Evolutionary conservation across 2,113 vertebrate species (phyloP).

Genomic region (Thalassarche chlororhynchos): DNA sequence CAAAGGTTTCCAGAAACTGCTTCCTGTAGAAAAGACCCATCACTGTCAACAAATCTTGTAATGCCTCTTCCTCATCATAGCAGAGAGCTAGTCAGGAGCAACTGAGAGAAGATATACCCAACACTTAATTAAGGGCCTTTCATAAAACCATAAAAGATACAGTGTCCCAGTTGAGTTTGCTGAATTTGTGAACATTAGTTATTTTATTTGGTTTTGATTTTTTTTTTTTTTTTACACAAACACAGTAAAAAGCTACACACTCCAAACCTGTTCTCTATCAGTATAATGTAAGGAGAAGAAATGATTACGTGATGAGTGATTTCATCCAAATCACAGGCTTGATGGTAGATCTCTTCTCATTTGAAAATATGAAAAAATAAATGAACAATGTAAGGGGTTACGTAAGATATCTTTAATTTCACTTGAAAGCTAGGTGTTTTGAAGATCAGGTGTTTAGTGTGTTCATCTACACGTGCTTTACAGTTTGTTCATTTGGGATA

Average conservation of each 20-base stretch:
- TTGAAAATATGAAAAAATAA: not conserved
- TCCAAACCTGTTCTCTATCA: not conserved
- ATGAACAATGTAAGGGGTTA: not conserved
- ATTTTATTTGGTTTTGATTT: not conserved
- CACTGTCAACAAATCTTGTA: not conserved
- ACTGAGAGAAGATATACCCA: not conserved
- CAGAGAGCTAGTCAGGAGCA: not conserved
- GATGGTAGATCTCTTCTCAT: not conserved
- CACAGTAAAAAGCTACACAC: not conserved
- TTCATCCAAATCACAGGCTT: not conserved
- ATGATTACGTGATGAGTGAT: not conserved
- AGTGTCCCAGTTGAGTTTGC: not conserved
- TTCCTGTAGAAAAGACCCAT: not conserved
- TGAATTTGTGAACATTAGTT: not conserved
- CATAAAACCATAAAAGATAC: not conserved
- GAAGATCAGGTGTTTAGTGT: not conserved
- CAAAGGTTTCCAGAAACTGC: not conserved
- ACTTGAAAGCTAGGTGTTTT: not conserved
- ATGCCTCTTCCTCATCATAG: not conserved
- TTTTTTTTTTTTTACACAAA: not conserved
- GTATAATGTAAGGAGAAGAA: not conserved
- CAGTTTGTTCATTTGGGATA: not conserved
- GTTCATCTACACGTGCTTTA: not conserved
- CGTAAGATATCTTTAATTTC: not conserved
- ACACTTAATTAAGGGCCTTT: not conserved